Percentiles rank a stretch among this genome's conserved stretches.
These are phyloP conservation scores for Nephrotoma guestfalica DNA, from an alignment of 2,888 invertebrate species.

Conservation along the genomic window DNA sequence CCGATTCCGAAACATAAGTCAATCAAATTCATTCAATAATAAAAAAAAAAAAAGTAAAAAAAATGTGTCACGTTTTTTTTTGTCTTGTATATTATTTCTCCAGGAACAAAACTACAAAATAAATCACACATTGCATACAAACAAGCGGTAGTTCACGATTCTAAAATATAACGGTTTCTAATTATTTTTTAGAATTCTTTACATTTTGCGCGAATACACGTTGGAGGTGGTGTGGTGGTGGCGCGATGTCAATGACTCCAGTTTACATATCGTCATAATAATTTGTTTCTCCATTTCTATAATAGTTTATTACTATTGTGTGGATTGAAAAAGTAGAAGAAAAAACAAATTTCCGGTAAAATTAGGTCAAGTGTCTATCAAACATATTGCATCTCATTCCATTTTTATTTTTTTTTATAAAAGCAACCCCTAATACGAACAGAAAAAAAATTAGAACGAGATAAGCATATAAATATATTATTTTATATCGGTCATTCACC, in stretches of 20 bases:
- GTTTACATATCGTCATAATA: neutral
- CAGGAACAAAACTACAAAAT: neutral
- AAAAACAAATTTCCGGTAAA: neutral
- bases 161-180: slow-evolving; percentile 1
- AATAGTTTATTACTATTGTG: neutral
- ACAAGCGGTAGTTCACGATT: slow-evolving; percentile 1
- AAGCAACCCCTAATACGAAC: neutral
- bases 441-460: neutral
- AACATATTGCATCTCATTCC: neutral
- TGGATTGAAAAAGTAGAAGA: neutral
- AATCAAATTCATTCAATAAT: neutral
- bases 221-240: neutral
- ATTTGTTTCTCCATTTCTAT: neutral
- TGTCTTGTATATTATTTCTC: neutral
- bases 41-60: neutral
- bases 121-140: neutral
- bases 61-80: neutral
- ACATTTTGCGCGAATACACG: neutral
- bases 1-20: neutral
- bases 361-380: neutral
- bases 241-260: neutral
- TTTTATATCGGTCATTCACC: neutral
- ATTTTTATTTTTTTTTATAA: neutral
- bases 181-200: neutral
- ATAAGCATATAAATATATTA: neutral